Conservation (phyloP, 2,888 invertebrate genomes). For the Pharmacophagus antenor region DNA sequence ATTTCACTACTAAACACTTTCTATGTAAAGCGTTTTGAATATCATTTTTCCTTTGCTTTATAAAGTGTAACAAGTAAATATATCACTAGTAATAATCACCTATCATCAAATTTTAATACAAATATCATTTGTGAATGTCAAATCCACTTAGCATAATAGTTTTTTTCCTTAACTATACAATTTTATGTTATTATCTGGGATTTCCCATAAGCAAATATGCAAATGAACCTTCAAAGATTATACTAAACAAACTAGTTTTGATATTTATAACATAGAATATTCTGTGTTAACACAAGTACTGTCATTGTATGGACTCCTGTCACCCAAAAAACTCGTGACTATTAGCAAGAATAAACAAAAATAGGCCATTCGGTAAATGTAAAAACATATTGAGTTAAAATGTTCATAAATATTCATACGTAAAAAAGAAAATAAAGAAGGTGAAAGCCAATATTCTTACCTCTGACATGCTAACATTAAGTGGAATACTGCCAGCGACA, state of each 20-base stretch:
- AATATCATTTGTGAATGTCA: not conserved
- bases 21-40: not conserved
- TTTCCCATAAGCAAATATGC: constrained; percentile 13
- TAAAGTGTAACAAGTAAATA: not conserved
- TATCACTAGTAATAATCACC: not conserved
- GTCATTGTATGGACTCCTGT: not conserved
- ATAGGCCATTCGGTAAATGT: too few species aligned
- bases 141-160: not conserved
- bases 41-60: too few species aligned
- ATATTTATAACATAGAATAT: not conserved
- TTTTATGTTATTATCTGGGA: not conserved
- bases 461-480: constrained; percentile 97
- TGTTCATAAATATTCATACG: too few species aligned
- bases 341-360: not conserved
- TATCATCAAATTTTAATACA: not conserved
- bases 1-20: too few species aligned
- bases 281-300: not conserved
- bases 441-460: constrained; percentile 71
- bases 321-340: not conserved
- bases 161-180: constrained; percentile 5
- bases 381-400: too few species aligned
- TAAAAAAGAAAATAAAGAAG: not conserved
- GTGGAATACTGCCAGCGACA: constrained; percentile 95
- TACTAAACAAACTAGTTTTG: not conserved
- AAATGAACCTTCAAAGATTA: not conserved